phyloP scores from a whole-genome alignment of 1,140 invertebrate genomes.

The Aporrectodea caliginosa region DNA sequence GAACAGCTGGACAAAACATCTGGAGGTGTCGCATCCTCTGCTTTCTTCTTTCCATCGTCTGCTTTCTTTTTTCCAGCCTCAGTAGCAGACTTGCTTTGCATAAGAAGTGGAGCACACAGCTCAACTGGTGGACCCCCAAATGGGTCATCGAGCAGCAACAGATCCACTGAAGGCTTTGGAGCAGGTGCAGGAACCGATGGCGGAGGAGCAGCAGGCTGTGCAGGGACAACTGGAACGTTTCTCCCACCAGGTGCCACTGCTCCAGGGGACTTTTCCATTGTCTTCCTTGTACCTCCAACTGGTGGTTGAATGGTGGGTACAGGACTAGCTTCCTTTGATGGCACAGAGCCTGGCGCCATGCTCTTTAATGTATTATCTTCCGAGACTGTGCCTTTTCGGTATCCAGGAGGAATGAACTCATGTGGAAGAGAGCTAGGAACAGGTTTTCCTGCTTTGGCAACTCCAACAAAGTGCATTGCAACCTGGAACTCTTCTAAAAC shows the following conservation, averaged over 20 bases:
- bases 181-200: not conserved
- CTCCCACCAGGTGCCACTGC: not conserved
- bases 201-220: not conserved
- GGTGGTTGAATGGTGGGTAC: not conserved
- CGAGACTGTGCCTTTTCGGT: constrained; percentile 58
- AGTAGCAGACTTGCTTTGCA: not conserved
- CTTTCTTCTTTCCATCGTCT: not conserved
- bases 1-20: not conserved
- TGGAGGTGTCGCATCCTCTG: not conserved
- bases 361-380: not conserved
- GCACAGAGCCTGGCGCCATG: too few relatives aligned
- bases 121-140: not conserved
- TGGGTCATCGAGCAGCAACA: not conserved
- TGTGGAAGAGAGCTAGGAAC: constrained; percentile 68
- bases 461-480: constrained; percentile 89
- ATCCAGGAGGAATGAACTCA: constrained; percentile 84
- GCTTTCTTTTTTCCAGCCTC: too few relatives aligned
- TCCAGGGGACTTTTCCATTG: not conserved
- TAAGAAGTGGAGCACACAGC: not conserved
- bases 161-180: not conserved
- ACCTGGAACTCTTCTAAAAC: constrained; percentile 94
- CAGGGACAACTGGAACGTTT: not conserved
- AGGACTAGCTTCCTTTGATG: not conserved
- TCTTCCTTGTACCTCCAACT: not conserved
- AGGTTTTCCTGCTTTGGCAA: constrained; percentile 72